Base-by-base conservation (phyloP, 2,888 invertebrate genomes). In the Zhuqinia jingwanae region DNA sequence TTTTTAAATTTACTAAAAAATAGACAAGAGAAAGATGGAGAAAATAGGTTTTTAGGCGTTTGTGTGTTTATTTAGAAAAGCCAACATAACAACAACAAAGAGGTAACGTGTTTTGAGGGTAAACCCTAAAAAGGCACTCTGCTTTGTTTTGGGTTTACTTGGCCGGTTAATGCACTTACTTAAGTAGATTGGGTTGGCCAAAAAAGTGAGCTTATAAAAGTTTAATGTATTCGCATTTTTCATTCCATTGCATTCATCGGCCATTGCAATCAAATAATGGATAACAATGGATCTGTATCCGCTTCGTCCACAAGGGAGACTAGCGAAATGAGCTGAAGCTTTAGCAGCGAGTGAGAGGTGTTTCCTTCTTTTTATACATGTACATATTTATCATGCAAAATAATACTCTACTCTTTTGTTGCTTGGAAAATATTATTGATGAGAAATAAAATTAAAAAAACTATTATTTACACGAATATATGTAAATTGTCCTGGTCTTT, bases 161-260 rank as follows among this genome's bases (percentile, higher is more conserved):
- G 53, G 15, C 15, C 2, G 6, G 17, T 17, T 53, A 53, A 53
- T 53, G 53, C 17, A 17, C 6, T 53, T 53, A 53, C 53, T 53
- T 53, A n/a, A 17, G 53, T 15, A 53, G 6, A 17, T 53, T 11
- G 17, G 6, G 60, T 13, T 30, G 63, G 25, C 13, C 13, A 22
- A 58, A 25, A 25, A 20, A 13, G 30, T 15, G 1, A 27, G 25
- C 36, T 15, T 2, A 13, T 63, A 17, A 63, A 63, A 63, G 1
- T 30, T 63, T 63, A 63, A 63, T 63, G 63, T 30, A n/a, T 63
- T 30, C 56, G 10, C n/a, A n/a, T n/a, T n/a, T 56, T 17, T 17
- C 63, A 30, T 63, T 63, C 63, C 22, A n/a, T n/a, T n/a, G n/a
- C 63, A 36, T 36, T 36, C 36, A 36, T n/a, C n/a, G n/a, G n/a